Percentiles rank a stretch among this genome's conserved stretches.
These are phyloP conservation scores for Drosophila phalerata DNA, from an alignment of 2,888 invertebrate genomes.

Conservation along the genomic window DNA sequence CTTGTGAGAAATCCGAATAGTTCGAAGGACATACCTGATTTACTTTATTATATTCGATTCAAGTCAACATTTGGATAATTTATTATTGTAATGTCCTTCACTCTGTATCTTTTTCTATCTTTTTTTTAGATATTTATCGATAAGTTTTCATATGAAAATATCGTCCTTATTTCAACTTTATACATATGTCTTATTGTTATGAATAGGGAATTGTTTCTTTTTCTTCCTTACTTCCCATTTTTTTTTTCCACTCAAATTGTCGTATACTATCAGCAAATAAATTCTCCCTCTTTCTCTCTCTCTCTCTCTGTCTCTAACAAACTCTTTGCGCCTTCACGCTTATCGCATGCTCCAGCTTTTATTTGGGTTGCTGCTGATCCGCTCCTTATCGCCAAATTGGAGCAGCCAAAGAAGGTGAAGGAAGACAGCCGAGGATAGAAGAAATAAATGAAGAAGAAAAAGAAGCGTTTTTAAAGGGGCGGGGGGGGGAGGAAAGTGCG, in stretches of 20 bases:
- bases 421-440: background rate
- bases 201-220: too few species aligned
- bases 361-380: constrained; percentile 47
- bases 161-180: too few species aligned
- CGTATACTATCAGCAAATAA: background rate
- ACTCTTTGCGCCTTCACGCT: constrained; percentile 4
- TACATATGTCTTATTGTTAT: too few species aligned
- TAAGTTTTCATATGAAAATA: background rate
- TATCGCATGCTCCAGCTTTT: constrained; percentile 44
- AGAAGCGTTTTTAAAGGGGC: background rate
- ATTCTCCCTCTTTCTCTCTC: background rate
- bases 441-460: background rate
- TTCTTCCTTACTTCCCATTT: background rate
- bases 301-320: background rate
- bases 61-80: too few species aligned
- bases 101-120: background rate
- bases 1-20: too few species aligned
- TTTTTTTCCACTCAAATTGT: background rate
- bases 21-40: too few species aligned
- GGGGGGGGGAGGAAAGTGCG: background rate
- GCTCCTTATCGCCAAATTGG: constrained; percentile 32
- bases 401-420: constrained; percentile 8
- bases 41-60: too few species aligned
- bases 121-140: background rate
- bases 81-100: background rate